Evolutionary conservation across 2,113 vertebrate genomes (phyloP), one percentile per base, ranked within the genome.

Genomic region (Anhinga rufa): DNA sequence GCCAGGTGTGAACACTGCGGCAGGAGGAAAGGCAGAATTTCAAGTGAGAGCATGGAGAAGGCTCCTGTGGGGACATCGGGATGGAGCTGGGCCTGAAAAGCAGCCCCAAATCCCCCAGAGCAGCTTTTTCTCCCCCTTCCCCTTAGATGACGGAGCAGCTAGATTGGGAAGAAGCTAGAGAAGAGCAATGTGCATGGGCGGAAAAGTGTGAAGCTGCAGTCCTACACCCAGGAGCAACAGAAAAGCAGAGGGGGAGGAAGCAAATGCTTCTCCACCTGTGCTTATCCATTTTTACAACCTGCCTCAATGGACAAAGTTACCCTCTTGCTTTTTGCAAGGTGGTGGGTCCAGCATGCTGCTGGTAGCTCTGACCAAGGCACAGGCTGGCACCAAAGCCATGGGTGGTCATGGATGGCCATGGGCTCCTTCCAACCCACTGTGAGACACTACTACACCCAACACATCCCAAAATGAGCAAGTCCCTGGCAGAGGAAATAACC

Each of bases 371-470:
- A n/a, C 5, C 1, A 6, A 72, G 49, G 54, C 58, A 40, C 24
- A 71, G 57, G 31, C 52, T 79, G 76, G 16, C 71, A 88, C 13
- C 72, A 34, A 66, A 94, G 51, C n/a, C 74, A 40, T 1, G 4
- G 7, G 19, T 29, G n/a, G 28, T 17, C 4, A 0, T 26, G 29
- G 17, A 22, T 42, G 17, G 22, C 51, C 2, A 2, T 19, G 29
- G 36, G 21, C 22, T 78, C 51, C 22, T 77, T 65, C 46, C 72
- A 91, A 28, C 32, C 17, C 66, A 9, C 36, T 34, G 25, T 38
- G 58, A 74, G 51, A 74, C 29, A 14, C 31, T 51, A 42, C 46
- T 51, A 46, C 94, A 58, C 32, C 32, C 13, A 82, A 17, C 10
- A 40, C 16, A 31, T 25, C 11, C 49, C 72, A 40, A 86, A 61